Base-by-base conservation (phyloP, 2,888 invertebrate species). In the Petrophora chlorosata region DNA sequence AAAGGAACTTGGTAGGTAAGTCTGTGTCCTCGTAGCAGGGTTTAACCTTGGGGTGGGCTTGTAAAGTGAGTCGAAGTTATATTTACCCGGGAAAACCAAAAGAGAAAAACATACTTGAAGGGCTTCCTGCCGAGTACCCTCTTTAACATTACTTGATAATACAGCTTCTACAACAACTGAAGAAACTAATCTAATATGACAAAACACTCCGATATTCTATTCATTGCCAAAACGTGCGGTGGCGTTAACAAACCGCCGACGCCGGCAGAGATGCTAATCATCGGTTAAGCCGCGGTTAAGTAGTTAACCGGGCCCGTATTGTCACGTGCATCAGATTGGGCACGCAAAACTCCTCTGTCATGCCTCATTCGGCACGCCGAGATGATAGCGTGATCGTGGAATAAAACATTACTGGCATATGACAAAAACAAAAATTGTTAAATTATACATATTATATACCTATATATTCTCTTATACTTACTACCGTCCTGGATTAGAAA, bases 241-340 rank as follows among this genome's bases (percentile, higher is more conserved):
- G 52, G 58, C 52, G 56, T 57, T 51, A 47, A 51, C 50, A 23
- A 47, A 43, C 54, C 38, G 26, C 9, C 38, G 22, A 22, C 33
- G 23, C 5, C 28, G 44, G 29, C 42, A 39, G 8, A 43, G 58
- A 55, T 58, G 36, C 1, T 40, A 28, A 58, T 58, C 55, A 39
- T 38, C 19, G 35, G 25, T 25, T 40, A 38, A 49, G 43, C 38
- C 38, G 13, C 29, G 39, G 40, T 34, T 48, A 55, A 35, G 42
- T 44, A 38, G 25, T 42, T 33, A 29, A 15, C 10, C 41, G 29
- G 19, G 9, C 29, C 33, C 38, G 64, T 63, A 51, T 55, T 61
- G 59, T 70, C 79, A 79, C 80, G 81, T 74, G 75, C 63, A 82
- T 82, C 81, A 61, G 79, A 79, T 80, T 70, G 65, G 59, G 67